Evolutionary conservation across 1,140 invertebrate genomes (phyloP), one percentile per base, ranked within the genome.

Genomic region (Sycophila sp.): DNA sequence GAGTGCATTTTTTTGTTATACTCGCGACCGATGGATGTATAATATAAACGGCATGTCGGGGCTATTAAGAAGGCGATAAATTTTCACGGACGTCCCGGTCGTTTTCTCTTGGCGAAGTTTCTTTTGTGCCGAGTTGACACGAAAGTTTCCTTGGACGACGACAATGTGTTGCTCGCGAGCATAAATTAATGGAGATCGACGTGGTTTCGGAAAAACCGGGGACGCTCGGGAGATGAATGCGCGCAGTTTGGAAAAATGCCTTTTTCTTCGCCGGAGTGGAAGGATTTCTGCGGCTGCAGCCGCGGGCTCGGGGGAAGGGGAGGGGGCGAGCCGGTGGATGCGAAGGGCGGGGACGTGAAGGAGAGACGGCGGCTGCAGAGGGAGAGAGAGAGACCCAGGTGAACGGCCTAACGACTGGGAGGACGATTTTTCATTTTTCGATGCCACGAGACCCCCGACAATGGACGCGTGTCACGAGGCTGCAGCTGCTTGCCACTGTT

Each of bases 391-490:
- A 71, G 69, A 47, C 76, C 81, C 83, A 85, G 83, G 83, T 85
- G 82, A 85, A 82, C 76, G 74, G 77, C 75, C 78, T 60, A 58
- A 40, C 65, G 69, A 62, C 58, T 64, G 38, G 40, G 71, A 73
- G 77, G 77, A 76, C 78, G 78, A 85, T 86, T 85, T 85, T 86
- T 86, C 84, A 86, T 85, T 85, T 84, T 78, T 82, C 80, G 81
- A 82, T 80, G 82, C 80, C 81, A 79, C 78, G 83, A 81, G 77
- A 79, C 75, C 75, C 74, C 76, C 80, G 81, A 86, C 85, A 86
- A 86, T 86, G 82, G 82, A 84, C 83, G 83, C 85, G 83, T 86
- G 83, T 86, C 85, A 81, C 79, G 74, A 79, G 74, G 72, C 63
- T 63, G 68, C 68, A 73, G 73, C 73, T 53, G 47, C 59, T 24